These are phyloP conservation scores for Dolichopus griseipennis DNA, from an alignment of 2,888 invertebrate genomes.

Conservation along the genomic window DNA sequence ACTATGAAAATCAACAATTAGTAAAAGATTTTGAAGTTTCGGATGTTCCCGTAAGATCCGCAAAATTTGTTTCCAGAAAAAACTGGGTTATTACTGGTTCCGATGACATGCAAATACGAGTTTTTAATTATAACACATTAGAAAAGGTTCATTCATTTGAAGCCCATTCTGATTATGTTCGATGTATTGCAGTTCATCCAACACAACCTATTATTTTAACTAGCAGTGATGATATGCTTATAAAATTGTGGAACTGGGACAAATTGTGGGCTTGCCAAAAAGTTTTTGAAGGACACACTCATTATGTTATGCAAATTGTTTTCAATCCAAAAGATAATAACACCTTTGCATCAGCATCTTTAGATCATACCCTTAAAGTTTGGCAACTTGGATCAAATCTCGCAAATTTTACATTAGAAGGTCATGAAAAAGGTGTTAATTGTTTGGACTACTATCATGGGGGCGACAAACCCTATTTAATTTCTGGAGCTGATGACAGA, in stretches of 20 bases:
- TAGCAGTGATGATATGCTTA: conserved; percentile 95
- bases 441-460: conserved; percentile 99
- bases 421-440: conserved; percentile 97
- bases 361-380: conserved; percentile 94
- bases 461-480: conserved; percentile 97
- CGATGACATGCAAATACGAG: conserved; percentile 88
- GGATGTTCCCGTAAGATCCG: conserved; percentile 91
- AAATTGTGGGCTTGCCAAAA: conserved; percentile 97
- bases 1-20: conserved; percentile 88
- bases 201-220: conserved; percentile 95
- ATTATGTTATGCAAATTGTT: conserved; percentile 99
- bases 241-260: conserved; percentile 99
- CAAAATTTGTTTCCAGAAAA: conserved; percentile 92
- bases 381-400: conserved; percentile 98
- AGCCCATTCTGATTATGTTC: conserved; percentile 96
- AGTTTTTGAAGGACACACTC: conserved; percentile 97
- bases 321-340: conserved; percentile 99
- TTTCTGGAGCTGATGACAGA: conserved; percentile 97
- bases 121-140: conserved; percentile 97
- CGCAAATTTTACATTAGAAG: conserved; percentile 96
- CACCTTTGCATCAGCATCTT: conserved; percentile 97
- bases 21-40: conserved; percentile 89
- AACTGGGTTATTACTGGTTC: conserved; percentile 99
- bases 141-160: conserved; percentile 94
- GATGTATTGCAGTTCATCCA: conserved; percentile 94